Percentiles rank a stretch among this genome's conserved stretches.
phyloP scores from a whole-genome alignment of 2,888 invertebrate genomes.

The Doris montereyensis region DNA sequence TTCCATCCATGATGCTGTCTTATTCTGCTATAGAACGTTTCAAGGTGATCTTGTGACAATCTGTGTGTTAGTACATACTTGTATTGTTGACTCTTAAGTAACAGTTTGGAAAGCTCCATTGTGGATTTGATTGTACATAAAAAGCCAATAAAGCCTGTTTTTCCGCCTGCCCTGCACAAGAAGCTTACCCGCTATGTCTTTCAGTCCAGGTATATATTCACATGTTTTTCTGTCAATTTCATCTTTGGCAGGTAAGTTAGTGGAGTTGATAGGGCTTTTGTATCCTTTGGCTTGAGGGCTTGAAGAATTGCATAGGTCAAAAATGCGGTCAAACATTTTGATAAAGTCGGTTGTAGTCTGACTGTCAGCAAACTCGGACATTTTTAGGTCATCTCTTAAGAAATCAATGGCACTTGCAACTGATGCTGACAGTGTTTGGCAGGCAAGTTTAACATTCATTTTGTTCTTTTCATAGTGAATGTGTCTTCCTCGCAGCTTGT shows the following conservation, averaged over 20 bases:
- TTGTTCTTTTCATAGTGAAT: background rate
- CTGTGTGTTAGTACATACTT: slow-evolving; percentile 16
- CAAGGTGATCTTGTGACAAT: slow-evolving; percentile 24
- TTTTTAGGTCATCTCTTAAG: background rate
- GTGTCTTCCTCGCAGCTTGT: background rate
- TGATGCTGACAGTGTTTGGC: background rate
- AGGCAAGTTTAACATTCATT: background rate
- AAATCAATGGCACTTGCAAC: slow-evolving; percentile 16
- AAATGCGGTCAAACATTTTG: background rate
- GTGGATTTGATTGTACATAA: slow-evolving; percentile 13
- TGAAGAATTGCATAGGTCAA: background rate
- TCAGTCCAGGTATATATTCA: too few species aligned
- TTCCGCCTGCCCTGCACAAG: slow-evolving; percentile 2
- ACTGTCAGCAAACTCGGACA: background rate
- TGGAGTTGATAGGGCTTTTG: background rate
- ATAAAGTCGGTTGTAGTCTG: background rate
- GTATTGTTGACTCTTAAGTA: background rate
- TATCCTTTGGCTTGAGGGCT: background rate
- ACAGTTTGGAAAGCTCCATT: background rate
- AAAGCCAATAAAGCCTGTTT: slow-evolving; percentile 26
- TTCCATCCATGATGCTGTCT: slow-evolving; percentile 16
- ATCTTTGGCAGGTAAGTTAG: too few species aligned
- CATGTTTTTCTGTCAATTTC: too few species aligned
- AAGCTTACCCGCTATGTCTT: background rate
- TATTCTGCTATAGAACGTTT: slow-evolving; percentile 22